These are phyloP conservation scores for Ischnura elegans DNA, from an alignment of 2,888 invertebrate genomes.

Conservation along the genomic window DNA sequence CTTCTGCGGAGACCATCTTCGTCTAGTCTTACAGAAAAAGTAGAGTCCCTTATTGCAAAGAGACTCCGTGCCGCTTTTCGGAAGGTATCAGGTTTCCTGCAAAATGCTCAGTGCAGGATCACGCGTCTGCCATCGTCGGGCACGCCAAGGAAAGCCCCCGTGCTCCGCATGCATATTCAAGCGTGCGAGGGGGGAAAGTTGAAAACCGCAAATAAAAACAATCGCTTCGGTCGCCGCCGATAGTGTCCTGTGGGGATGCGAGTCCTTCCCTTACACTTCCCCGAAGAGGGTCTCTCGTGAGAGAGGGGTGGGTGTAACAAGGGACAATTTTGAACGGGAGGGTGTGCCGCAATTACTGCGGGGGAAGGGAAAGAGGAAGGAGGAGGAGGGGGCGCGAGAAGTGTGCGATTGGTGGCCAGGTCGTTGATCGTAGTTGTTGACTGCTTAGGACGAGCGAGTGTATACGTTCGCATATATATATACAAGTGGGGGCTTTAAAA, in stretches of 20 bases:
- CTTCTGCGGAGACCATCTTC: too few species aligned
- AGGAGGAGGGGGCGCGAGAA: neutral
- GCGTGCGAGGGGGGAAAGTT: neutral
- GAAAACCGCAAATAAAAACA: neutral
- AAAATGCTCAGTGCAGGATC: neutral
- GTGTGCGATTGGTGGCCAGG: neutral
- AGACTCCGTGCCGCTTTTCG: neutral
- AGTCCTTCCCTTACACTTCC: neutral
- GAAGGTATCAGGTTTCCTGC: too few species aligned
- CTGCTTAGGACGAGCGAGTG: neutral
- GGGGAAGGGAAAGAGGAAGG: neutral
- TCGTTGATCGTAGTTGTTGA: conserved; percentile 30
- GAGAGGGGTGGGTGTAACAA: neutral
- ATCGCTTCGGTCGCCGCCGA: neutral
- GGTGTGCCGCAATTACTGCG: neutral
- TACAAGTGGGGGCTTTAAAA: conserved; percentile 33
- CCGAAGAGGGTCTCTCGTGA: neutral
- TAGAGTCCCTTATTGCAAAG: neutral
- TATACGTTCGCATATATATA: neutral
- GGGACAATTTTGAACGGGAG: neutral
- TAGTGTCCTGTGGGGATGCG: neutral
- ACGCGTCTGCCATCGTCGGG: neutral
- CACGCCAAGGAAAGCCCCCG: neutral
- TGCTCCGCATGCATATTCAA: conserved; percentile 21
- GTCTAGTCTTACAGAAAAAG: too few species aligned